Evolutionary conservation across 2,888 invertebrate species (phyloP), one percentile per base, ranked within the genome.

Genomic region (Sminthurinus aureus): DNA sequence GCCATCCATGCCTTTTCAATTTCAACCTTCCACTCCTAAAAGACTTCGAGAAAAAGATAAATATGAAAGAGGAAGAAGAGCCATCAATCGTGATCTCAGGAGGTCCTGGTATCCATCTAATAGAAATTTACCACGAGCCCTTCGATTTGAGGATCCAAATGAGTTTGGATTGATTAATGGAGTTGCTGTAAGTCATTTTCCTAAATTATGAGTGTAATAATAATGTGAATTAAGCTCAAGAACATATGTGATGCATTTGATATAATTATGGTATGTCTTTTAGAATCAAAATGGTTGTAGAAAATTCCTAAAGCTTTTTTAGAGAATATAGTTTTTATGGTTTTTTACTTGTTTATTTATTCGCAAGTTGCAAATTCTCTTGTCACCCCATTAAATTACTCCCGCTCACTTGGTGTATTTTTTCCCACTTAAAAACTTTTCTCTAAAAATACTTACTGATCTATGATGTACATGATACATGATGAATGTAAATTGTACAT

Each of bases 141-240:
- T 81, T 24, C 22, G 80, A n/a, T 81, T 81, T 73, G 80, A 81
- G 18, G 80, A 81, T 58, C 80, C 80, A 0, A 80, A 52, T 51
- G 71, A 71, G 24, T 81, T 58, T 73, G 80, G 73, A 11, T n/a
- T 73, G 2, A 22, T 76, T 20, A 76, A 76, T 76, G 76, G 75
- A 18, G 75, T 75, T 15, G 75, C 76, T 51, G 76, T 76, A 51
- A 75, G 75, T 69, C 0, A n/a, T 64, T 64, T 64, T 38, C 38
- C 1, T 38, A 38, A 1, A n/a, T n/a, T n/a, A 38, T n/a, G n/a
- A 4, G 2, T 64, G 1, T 64, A 18, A 73, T 8, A 75, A 9
- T 75, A 38, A 50, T 73, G 22, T 73, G 9, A 26, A 73, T 26
- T 38, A 50, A 26, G 15, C 15, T 8, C 51, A 50, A 8, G 22